Base-by-base conservation (phyloP, 2,797 vertebrate genomes). In the Avahi laniger region DNA sequence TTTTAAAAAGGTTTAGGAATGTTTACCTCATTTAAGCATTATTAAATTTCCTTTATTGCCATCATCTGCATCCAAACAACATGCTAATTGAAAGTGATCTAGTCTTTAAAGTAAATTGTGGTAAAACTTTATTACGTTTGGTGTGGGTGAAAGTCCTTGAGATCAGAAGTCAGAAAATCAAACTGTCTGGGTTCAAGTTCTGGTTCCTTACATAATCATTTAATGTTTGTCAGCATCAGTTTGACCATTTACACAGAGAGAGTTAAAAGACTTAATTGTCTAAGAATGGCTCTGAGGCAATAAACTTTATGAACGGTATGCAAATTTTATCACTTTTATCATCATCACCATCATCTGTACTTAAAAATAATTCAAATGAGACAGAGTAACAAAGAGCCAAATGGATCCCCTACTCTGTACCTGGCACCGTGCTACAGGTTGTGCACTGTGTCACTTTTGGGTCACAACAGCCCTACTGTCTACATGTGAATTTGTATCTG, bases 101-200 rank as follows among this genome's bases (percentile, higher is more conserved):
- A 46, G 70, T 79, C 63, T 79, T 92, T 93, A 86, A 41, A 83
- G 69, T n/a, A 83, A 79, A 59, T 92, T 22, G 80, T 76, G 38
- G 89, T 33, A 73, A 61, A 89, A 79, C 10, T 54, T 81, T 28
- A 86, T 79, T 43, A 59, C 3, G 8, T 73, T 67, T 59, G 65
- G n/a, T 80, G 65, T 2, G 26, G 20, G 30, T 33, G 38, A 91
- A 90, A 81, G 35, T 61, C 67, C 59, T 82, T 18, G 75, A 50
- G 87, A 54, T 67, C 9, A 88, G 46, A 93, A 50, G 35, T 67
- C n/a, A 89, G 50, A 89, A 93, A 69, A 41, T 67, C 24, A 33
- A 94, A 91, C 35, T 14, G 61, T 30, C 79, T 70, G 63, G 73
- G 43, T 91, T 93, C 61, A 67, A 69, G 54, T 50, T 65, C 50